Conservation (phyloP, 2,888 invertebrate species). For the Lagria hirta region DNA sequence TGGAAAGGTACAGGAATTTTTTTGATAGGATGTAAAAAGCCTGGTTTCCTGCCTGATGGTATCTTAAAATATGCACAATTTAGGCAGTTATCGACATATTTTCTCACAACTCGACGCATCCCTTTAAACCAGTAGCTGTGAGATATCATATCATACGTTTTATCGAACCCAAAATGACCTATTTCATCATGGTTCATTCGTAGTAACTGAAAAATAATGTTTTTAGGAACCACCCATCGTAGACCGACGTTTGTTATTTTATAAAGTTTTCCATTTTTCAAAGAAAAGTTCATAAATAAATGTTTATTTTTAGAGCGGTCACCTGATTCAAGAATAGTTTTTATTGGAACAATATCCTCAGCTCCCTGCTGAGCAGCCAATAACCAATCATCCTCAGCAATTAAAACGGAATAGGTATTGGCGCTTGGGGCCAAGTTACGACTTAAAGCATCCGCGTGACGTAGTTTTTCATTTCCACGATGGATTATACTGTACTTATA, state of each 20-base stretch:
- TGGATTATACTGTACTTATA: slow-evolving; percentile 10
- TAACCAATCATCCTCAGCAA: slow-evolving; percentile 27
- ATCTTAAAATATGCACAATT: slow-evolving; percentile 7
- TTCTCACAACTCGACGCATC: slow-evolving; percentile 16
- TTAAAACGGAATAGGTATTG: too few relatives aligned
- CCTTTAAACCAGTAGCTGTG: slow-evolving; percentile 16
- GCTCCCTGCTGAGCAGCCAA: slow-evolving; percentile 18
- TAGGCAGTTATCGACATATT: slow-evolving; percentile 9
- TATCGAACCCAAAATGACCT: slow-evolving; percentile 39
- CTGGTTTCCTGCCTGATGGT: too few relatives aligned
- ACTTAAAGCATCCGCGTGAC: slow-evolving; percentile 19
- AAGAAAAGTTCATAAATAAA: slow-evolving; percentile 25
- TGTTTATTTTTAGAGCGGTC: slow-evolving; percentile 18
- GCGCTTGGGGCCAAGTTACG: slow-evolving; percentile 11
- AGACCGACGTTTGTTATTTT: slow-evolving; percentile 18
- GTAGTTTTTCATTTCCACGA: slow-evolving; percentile 9
- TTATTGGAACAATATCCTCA: slow-evolving; percentile 9
- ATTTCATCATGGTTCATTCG: slow-evolving; percentile 34
- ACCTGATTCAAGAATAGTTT: slow-evolving; percentile 3
- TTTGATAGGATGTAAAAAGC: slow-evolving; percentile 2
- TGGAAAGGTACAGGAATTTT: background rate
- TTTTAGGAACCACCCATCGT: slow-evolving; percentile 30
- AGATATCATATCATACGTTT: slow-evolving; percentile 25
- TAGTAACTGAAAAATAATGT: slow-evolving; percentile 35
- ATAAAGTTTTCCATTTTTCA: slow-evolving; percentile 25